These are phyloP conservation scores for Chiloscyllium plagiosum DNA, from an alignment of 2,113 vertebrate species.

Conservation along the genomic window DNA sequence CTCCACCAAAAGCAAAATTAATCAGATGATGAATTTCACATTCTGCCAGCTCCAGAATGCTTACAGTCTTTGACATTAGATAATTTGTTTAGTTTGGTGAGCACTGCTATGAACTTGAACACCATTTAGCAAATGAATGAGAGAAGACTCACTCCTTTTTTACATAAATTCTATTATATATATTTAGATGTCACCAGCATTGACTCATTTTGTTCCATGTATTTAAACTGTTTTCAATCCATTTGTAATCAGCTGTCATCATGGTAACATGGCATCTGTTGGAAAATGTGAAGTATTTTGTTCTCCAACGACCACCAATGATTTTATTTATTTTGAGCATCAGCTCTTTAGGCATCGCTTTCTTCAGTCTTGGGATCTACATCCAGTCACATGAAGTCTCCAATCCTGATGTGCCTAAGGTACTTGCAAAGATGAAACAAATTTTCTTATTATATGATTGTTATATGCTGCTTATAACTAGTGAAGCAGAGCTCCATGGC, in stretches of 20 bases:
- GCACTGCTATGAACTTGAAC: neutral
- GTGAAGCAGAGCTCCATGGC: neutral
- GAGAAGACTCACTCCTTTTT: neutral
- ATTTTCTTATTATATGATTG: neutral
- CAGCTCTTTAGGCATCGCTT: slow-evolving; percentile 20
- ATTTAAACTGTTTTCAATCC: neutral
- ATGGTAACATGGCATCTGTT: neutral
- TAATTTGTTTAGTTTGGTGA: neutral
- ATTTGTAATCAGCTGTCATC: neutral
- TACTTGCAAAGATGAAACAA: neutral
- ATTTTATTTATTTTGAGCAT: slow-evolving; percentile 19
- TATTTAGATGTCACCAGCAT: neutral
- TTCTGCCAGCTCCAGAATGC: neutral
- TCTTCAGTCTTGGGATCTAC: slow-evolving; percentile 29
- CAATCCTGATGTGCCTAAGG: slow-evolving; percentile 15
- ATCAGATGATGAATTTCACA: neutral
- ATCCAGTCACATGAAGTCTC: slow-evolving; percentile 17
- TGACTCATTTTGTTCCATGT: neutral
- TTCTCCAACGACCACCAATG: neutral
- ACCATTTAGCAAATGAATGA: neutral
- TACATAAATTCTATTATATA: neutral
- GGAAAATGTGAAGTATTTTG: slow-evolving; percentile 22
- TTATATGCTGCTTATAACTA: neutral
- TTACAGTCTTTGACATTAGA: neutral
- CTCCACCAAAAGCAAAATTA: neutral